These are phyloP conservation scores for Microplitis deprimator DNA, from an alignment of 2,888 invertebrate species.

Conservation along the genomic window DNA sequence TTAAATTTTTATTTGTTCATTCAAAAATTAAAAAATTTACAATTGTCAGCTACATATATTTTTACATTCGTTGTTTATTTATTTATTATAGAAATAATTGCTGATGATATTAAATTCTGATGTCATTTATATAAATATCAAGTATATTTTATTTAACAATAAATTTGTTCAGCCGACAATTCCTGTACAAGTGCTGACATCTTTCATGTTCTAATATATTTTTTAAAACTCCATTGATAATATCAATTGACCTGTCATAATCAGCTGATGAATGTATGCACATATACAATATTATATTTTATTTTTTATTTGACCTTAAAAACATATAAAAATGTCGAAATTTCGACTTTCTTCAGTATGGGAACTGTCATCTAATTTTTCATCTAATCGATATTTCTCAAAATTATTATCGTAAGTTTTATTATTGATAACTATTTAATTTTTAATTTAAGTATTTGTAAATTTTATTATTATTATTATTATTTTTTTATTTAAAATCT, in stretches of 20 bases:
- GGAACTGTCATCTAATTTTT: slow-evolving; percentile 68
- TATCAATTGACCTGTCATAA: slow-evolving; percentile 8
- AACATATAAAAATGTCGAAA: slow-evolving; percentile 62
- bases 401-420: slow-evolving; percentile 65
- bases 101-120: background rate
- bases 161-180: background rate
- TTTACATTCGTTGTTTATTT: no score
- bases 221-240: background rate
- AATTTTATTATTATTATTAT: background rate
- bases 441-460: background rate
- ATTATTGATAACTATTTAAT: background rate
- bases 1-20: no score
- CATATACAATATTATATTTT: background rate
- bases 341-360: slow-evolving; percentile 62
- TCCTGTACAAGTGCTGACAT: background rate
- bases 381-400: slow-evolving; percentile 68
- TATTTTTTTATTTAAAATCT: background rate
- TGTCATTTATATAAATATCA: background rate
- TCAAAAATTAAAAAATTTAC: no score
- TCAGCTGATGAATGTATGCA: slow-evolving; percentile 21
- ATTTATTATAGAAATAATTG: no score
- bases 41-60: no score
- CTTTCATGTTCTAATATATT: background rate
- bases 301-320: background rate
- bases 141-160: background rate